A percentile compares a stretch with the other conserved stretches of the same genome.
phyloP scores from a whole-genome alignment of 2,888 invertebrate genomes.

The Lamproptera curius region DNA sequence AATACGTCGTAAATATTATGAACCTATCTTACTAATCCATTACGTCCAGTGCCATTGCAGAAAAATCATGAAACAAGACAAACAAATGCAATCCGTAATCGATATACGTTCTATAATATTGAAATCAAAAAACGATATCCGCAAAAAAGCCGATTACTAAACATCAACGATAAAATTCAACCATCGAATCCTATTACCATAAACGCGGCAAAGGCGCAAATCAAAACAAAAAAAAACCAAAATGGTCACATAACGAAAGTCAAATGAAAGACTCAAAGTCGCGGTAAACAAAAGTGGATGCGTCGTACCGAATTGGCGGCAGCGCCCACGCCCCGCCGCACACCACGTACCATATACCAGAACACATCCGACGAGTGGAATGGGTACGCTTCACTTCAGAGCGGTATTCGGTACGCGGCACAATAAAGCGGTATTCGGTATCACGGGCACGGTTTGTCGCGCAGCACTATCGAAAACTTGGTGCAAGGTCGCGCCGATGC shows the following conservation, averaged over 20 bases:
- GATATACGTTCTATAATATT: no score
- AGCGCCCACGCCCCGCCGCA: constrained; percentile 55
- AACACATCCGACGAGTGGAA: constrained; percentile 69
- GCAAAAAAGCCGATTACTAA: no score
- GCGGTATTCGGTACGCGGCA: constrained; percentile 39
- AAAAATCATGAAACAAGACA: no score
- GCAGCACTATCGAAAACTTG: no score
- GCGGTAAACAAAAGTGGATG: not conserved
- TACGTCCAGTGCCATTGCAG: no score
- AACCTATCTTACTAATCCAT: no score
- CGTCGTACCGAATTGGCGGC: constrained; percentile 28
- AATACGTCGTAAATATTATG: no score
- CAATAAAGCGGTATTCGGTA: not conserved
- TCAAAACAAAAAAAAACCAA: constrained; percentile 1
- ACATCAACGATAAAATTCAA: no score
- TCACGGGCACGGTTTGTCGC: constrained; percentile 29
- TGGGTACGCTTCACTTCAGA: constrained; percentile 70
- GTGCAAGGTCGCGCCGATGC: constrained; percentile 50
- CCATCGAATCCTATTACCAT: no score
- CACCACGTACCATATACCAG: constrained; percentile 66
- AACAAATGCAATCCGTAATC: no score
- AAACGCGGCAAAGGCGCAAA: no score
- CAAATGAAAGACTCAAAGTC: constrained; percentile 1
- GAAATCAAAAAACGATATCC: no score
- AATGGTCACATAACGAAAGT: not conserved